Evolutionary conservation across 2,113 vertebrate species (phyloP).

Genomic region (Vidua macroura): DNA sequence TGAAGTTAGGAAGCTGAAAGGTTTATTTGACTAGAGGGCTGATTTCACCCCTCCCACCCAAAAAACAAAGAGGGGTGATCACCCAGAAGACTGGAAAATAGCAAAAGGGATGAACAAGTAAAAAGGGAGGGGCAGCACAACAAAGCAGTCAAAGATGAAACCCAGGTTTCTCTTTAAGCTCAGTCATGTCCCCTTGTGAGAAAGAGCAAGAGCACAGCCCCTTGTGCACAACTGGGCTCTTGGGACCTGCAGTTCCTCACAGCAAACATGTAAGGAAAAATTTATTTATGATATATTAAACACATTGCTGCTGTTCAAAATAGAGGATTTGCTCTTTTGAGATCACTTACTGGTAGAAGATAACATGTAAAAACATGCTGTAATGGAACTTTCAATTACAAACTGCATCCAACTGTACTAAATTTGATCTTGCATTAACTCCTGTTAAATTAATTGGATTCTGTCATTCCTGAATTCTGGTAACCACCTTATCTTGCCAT

Average conservation of each 20-base stretch:
- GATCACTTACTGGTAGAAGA: background rate
- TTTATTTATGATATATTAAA: background rate
- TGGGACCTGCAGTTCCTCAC: background rate
- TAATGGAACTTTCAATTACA: background rate
- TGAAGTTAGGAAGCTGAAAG: constrained; percentile 49
- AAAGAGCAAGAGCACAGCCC: background rate
- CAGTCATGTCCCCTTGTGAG: background rate
- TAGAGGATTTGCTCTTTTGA: background rate
- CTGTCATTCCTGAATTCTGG: constrained; percentile 21
- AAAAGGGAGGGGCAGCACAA: background rate
- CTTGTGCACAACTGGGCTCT: background rate
- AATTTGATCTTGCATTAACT: constrained; percentile 32
- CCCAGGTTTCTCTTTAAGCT: background rate
- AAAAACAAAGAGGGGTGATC: background rate
- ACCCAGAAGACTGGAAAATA: background rate
- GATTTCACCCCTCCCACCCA: background rate
- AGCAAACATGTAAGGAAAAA: background rate
- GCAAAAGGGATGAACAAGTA: background rate
- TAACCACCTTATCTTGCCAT: constrained; percentile 8
- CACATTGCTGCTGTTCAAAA: background rate
- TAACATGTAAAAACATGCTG: background rate
- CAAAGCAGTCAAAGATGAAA: background rate
- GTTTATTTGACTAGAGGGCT: constrained; percentile 44
- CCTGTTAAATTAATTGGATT: constrained; percentile 37
- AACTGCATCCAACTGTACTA: constrained; percentile 14